Evolutionary conservation across 2,888 invertebrate species (phyloP), one percentile per base, ranked within the genome.

Genomic region (Mimumesa dahlbomi): DNA sequence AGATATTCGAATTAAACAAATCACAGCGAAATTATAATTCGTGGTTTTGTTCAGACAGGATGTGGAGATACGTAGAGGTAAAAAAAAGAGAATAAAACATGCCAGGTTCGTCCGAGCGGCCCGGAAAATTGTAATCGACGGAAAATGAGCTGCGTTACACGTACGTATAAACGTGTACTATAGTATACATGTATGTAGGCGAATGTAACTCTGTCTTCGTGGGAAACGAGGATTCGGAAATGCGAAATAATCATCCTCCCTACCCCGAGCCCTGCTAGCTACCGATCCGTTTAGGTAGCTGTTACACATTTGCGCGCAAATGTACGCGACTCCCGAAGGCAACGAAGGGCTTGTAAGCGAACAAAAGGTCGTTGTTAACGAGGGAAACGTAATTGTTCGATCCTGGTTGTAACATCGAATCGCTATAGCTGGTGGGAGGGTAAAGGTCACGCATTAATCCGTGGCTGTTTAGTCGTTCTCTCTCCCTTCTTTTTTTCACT

Each of bases 331-430:
- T 16, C 16, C 29, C 49, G 48, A 56, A 75, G 58, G 64, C 69
- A 68, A 73, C 76, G 73, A 73, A 62, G 46, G 58, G 69, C 73
- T 70, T 76, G 59, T 66, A 70, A 53, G 19, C 49, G 73, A 65
- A 76, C 76, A 75, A 75, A 76, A 70, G 76, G 58, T 42, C 63
- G 59, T 76, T 76, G 73, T 73, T 76, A 63, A 53, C 56, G 56
- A n/a, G n/a, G 59, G 49, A 46, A 63, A 59, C 70, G 76, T 76
- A 76, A 76, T 69, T 73, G 67, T 70, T 73, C 65, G 73, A 73
- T 59, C 59, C 52, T 38, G 56, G 66, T 49, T 69, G 13, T 62
- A 63, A 56, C 59, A 58, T 50, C 57, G 49, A 50, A 21, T 21
- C 11, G 21, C 45, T 21, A 42, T 42, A 7, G 11, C n/a, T 4